Base-by-base conservation (phyloP, 2,113 vertebrate species). In the Notiomystis cincta region DNA sequence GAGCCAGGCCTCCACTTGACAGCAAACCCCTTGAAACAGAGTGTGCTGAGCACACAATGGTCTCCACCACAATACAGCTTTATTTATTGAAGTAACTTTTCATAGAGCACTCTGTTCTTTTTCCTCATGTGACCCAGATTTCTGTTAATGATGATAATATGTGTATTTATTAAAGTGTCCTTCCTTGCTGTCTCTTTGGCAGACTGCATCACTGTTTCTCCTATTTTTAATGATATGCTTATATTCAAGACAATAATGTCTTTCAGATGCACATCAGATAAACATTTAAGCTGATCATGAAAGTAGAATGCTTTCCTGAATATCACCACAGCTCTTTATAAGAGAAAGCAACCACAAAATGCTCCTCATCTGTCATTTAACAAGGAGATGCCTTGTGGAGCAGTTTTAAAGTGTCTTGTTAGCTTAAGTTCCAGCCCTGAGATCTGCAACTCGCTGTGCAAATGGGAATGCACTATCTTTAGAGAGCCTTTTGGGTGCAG, bases 231-330 rank as follows among this genome's bases (percentile, higher is more conserved):
- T 21, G n/a, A 83, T 64, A 45, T 8, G 40, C 67, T 86, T 82
- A 75, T 88, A 80, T 88, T 81, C 79, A 80, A 92, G 82, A 94
- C 71, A 92, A 83, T 78, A 67, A 88, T 25, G 82, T 30, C 88
- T 96, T 96, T 96, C 93, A 92, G 82, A 92, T 71, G 88, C 64
- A 90, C 51, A 86, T 64, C 71, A 93, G 88, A 92, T 86, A 78
- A 95, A 92, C 76, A 64, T 48, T 86, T 40, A 83, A 77, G 82
- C 75, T 79, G 88, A 93, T 88, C 78, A 83, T 78, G 75, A 80
- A 94, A 73, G 84, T 35, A 84, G 44, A 56, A 61, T 56, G 40
- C 37, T 70, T 95, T 92, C 70, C 62, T 40, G 85, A 95, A 27
- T 94, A 88, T 48, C 23, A 11, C 38, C 51, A 95, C 70, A 79